These are phyloP conservation scores for Hemithea aestivaria DNA, from an alignment of 2,888 invertebrate genomes.

Conservation along the genomic window DNA sequence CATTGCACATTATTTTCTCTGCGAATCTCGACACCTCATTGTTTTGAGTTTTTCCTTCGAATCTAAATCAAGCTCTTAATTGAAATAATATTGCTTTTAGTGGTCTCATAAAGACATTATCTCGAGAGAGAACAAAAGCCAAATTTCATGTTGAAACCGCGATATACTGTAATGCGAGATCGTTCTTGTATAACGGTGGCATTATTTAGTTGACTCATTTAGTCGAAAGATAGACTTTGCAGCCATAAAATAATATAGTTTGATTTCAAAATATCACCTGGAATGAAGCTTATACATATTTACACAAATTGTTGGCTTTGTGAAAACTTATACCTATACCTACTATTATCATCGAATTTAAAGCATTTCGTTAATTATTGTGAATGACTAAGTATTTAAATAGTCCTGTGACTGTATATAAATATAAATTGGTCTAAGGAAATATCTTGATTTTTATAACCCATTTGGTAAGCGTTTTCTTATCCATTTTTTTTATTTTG, in stretches of 20 bases:
- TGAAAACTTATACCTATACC: constrained; percentile 1
- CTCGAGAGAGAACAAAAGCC: constrained; percentile 65
- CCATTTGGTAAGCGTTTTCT: too few relatives aligned
- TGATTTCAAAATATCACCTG: constrained; percentile 32
- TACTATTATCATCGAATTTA: too few relatives aligned
- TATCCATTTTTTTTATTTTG: too few relatives aligned
- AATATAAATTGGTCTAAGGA: too few relatives aligned
- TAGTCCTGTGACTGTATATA: too few relatives aligned
- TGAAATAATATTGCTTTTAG: constrained; percentile 69
- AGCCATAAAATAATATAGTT: constrained; percentile 37
- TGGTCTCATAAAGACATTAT: constrained; percentile 67
- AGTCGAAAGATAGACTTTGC: constrained; percentile 44
- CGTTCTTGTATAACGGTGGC: constrained; percentile 41
- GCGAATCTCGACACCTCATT: constrained; percentile 66
- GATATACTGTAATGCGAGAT: constrained; percentile 62
- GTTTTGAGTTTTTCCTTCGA: constrained; percentile 69
- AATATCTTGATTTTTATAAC: too few relatives aligned
- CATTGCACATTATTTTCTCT: constrained; percentile 65
- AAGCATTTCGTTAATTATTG: too few relatives aligned
- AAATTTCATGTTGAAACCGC: constrained; percentile 66
- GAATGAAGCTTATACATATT: constrained; percentile 28
- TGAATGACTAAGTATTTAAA: too few relatives aligned
- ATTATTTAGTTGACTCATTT: constrained; percentile 55
- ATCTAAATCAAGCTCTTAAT: constrained; percentile 69
- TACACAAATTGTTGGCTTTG: constrained; percentile 15